Conservation (phyloP, 2,797 vertebrate species). For the Uromys caudimaculatus region DNA sequence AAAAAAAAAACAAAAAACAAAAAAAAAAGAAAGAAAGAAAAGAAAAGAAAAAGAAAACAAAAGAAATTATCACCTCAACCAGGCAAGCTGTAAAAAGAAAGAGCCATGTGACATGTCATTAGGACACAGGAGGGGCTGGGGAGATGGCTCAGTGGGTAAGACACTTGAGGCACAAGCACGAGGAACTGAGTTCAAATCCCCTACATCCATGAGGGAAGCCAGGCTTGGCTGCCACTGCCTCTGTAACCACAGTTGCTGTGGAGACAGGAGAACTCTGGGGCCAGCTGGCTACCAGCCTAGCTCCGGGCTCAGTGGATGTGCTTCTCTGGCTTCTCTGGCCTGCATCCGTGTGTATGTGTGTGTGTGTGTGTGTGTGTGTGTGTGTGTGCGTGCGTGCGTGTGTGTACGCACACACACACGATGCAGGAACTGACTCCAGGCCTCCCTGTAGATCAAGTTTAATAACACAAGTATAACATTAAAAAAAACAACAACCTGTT, state of each 20-base stretch:
- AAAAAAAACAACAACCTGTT: background rate
- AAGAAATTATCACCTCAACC: background rate
- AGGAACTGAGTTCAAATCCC: background rate
- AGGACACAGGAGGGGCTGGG: background rate
- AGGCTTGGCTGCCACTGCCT: background rate
- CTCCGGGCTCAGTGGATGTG: background rate
- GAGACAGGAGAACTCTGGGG: background rate
- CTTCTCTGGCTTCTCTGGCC: background rate
- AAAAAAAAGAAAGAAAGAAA: too few species aligned
- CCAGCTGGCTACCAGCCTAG: background rate
- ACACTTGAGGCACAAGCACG: background rate
- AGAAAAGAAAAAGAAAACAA: too few species aligned
- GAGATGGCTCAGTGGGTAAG: background rate
- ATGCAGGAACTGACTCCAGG: background rate
- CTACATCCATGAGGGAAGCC: background rate
- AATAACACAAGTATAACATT: background rate
- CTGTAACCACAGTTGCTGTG: background rate
- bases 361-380: too few species aligned
- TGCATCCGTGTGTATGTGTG: background rate
- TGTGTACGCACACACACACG: background rate
- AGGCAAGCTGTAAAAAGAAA: background rate
- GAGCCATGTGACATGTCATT: too few species aligned
- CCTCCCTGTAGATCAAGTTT: background rate
- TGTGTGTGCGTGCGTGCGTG: too few species aligned
- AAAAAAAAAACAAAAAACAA: too few species aligned